phyloP scores from a whole-genome alignment of 1,140 invertebrate species.

The Kradibia gibbosae region DNA sequence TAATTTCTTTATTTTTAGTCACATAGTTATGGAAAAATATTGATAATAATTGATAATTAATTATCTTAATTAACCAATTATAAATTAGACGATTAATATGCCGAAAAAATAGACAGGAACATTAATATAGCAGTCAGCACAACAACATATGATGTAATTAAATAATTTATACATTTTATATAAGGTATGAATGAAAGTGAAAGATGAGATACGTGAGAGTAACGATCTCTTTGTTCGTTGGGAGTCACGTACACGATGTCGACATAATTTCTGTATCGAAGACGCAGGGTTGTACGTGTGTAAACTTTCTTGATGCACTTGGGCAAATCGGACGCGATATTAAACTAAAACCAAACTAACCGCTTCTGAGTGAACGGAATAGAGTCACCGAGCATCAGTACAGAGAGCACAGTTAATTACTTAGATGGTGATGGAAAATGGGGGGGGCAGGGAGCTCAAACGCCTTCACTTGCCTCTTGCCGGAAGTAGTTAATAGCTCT shows the following conservation, averaged over 20 bases:
- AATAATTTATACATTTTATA: neutral
- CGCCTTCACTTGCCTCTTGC: neutral
- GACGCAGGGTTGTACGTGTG: conserved; percentile 29
- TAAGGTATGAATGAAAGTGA: neutral
- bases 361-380: conserved; percentile 33
- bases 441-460: neutral
- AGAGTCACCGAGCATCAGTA: conserved; percentile 28
- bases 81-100: too few species aligned
- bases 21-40: too few species aligned
- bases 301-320: conserved; percentile 34
- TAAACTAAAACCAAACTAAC: conserved; percentile 52
- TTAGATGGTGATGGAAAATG: conserved; percentile 48
- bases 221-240: conserved; percentile 7
- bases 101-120: too few species aligned
- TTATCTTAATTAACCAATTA: too few species aligned
- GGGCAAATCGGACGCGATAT: conserved; percentile 28
- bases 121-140: neutral
- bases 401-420: conserved; percentile 58
- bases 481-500: conserved; percentile 43
- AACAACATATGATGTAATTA: neutral
- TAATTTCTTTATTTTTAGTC: too few species aligned
- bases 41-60: too few species aligned
- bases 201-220: neutral
- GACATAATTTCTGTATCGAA: conserved; percentile 21
- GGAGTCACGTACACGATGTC: neutral